Base-by-base conservation (phyloP, 2,113 vertebrate genomes). In the Oceanites oceanicus region DNA sequence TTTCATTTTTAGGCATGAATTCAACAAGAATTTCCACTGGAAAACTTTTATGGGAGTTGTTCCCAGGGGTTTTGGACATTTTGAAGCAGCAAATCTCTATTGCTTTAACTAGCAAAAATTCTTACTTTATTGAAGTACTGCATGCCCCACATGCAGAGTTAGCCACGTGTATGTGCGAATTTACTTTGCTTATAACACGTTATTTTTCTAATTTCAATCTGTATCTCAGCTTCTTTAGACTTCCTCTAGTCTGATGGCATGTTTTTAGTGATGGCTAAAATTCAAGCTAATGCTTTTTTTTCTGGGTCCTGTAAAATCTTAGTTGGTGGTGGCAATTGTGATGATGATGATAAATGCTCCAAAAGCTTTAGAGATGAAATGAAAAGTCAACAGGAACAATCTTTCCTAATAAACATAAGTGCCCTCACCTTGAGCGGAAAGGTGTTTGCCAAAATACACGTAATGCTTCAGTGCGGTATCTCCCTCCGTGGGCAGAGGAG, bases 401-500 rank as follows among this genome's bases (percentile, higher is more conserved):
- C 3, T 81, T 53, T 85, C 11, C 26, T 40, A 23, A 21, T 25
- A 26, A 22, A 9, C 8, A 11, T 12, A 36, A 27, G 3, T 2
- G 8, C 8, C 9, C 11, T 91, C 7, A 25, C 11, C 14, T 76
- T 26, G 15, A 83, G 8, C 13, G 22, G 21, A 58, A 65, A 68
- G 34, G 9, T 58, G 10, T 56, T 84, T 78, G 20, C 38, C 32
- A 52, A 55, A 93, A 62, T 17, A 52, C 0, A 1, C 8, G 1
- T 34, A 20, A 26, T 1, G 4, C 4, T 70, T 79, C 11, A 9
- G 2, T 21, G 47, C 3, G 0, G 3, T 38, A 11, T 26, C 30
- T 82, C 27, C 17, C 15, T 68, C 38, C 1, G 1, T 7, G 15
- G 27, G 44, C 13, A 10, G 45, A 1, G 50, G 38, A 74, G 30